phyloP scores from a whole-genome alignment of 2,797 vertebrate species.

The Anomalospiza imberbis region DNA sequence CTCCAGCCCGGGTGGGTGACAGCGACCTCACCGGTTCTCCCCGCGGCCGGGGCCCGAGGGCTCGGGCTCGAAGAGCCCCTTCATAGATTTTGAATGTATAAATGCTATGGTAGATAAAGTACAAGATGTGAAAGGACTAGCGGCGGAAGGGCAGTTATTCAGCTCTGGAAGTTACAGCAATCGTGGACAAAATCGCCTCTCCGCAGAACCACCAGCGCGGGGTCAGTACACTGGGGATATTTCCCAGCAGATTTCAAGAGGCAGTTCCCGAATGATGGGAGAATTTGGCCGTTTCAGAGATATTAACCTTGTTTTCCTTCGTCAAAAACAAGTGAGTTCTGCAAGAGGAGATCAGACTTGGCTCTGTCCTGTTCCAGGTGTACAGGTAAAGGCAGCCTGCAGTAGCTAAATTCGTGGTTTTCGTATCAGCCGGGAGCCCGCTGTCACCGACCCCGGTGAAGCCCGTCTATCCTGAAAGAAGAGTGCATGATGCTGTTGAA shows the following conservation, averaged over 20 bases:
- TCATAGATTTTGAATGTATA: neutral
- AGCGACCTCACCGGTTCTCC: neutral
- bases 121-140: neutral
- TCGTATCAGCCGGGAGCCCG: neutral
- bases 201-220: neutral
- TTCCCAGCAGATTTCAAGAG: neutral
- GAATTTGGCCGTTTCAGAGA: neutral
- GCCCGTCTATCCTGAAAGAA: neutral
- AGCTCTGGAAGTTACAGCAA: neutral
- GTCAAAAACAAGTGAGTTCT: neutral
- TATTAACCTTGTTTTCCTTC: neutral
- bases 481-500: neutral
- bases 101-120: neutral
- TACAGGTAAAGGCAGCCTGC: neutral
- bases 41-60: neutral
- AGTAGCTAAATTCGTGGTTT: neutral
- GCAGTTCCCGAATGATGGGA: neutral
- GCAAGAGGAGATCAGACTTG: neutral
- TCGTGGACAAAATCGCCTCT: neutral
- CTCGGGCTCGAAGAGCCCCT: neutral
- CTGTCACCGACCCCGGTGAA: neutral
- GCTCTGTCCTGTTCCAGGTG: neutral
- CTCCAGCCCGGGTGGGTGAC: neutral
- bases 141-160: neutral
- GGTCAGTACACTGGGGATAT: neutral